phyloP scores from a whole-genome alignment of 2,113 vertebrate species.

The Spea bombifrons region DNA sequence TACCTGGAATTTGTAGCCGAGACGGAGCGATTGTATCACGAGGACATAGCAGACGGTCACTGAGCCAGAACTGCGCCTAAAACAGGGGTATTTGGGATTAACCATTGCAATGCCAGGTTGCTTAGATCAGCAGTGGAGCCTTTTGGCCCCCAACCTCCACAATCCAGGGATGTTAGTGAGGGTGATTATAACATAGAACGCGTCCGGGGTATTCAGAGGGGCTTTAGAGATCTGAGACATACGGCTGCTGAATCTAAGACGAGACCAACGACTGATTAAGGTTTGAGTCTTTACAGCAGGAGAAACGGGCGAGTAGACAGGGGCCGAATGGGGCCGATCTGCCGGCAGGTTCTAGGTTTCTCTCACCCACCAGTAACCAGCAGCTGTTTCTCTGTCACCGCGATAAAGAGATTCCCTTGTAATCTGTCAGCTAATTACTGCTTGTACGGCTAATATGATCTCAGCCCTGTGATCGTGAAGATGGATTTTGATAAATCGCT shows the following conservation, averaged over 20 bases:
- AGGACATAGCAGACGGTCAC: neutral
- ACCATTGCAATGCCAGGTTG: neutral
- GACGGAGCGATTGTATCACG: neutral
- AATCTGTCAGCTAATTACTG: neutral
- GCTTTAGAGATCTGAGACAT: no score
- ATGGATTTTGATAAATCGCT: slow-evolving; percentile 13
- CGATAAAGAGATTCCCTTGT: neutral
- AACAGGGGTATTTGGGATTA: neutral
- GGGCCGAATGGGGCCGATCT: no score
- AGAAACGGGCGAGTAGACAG: no score
- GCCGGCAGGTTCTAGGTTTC: no score
- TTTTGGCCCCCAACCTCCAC: no score
- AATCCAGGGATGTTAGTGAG: no score
- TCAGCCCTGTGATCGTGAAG: neutral
- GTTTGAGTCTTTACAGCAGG: no score
- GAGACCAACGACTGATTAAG: no score
- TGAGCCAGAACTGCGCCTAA: neutral
- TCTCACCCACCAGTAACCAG: no score
- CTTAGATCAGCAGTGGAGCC: no score
- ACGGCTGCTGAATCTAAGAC: no score
- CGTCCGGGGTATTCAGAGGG: neutral
- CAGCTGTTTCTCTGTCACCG: neutral
- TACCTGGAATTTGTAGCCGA: neutral
- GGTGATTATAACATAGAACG: neutral
- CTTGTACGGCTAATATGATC: neutral